Base-by-base conservation (phyloP, 37 sponge, comb jelly and placozoan species). In the Dysidea cf. avara region DNA sequence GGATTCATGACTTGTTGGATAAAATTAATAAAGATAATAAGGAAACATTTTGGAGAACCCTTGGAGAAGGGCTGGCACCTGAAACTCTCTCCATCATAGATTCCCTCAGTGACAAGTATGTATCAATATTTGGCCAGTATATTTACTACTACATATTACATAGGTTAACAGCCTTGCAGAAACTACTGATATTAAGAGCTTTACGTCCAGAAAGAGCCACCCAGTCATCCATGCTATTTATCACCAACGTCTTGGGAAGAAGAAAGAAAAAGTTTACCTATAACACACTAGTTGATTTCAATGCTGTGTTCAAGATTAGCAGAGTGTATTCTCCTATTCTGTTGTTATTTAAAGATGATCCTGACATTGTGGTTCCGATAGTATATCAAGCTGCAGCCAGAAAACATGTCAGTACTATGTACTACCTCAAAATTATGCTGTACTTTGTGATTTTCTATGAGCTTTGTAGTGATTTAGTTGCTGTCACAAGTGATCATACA, bases 161-260 rank as follows among this genome's bases (percentile, higher is more conserved):
- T 33, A 76, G 88, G 61, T 26, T 82, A 48, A n/a, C 76, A 14
- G 83, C 83, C 24, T 22, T 87, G 57, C 88, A 87, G 63, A 72
- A 64, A 54, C 61, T 87, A 21, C 74, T 87, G 7, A 31, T 76
- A 20, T 7, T 76, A 56, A 37, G 50, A 34, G 83, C 83, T 36
- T 63, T 87, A 67, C 64, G 88, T 3, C 88, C 88, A n/a, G 83
- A 87, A 49, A 81, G 88, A 39, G 49, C 40, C 33, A 67, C 74
- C 30, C 83, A 81, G 33, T 78, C 56, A 56, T 39, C 59, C 35
- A 40, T 28, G 21, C 69, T 65, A n/a, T 87, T 82, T 34, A 53
- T 72, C 38, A 26, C 72, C 53, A 7, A 39, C 7, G 88, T 87
- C 0, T 34, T 86, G 13, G 70, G 53, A 56, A 46, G 30, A 4